These are phyloP conservation scores for Scaptomyza pallida DNA, from an alignment of 1,140 invertebrate species.

Conservation along the genomic window DNA sequence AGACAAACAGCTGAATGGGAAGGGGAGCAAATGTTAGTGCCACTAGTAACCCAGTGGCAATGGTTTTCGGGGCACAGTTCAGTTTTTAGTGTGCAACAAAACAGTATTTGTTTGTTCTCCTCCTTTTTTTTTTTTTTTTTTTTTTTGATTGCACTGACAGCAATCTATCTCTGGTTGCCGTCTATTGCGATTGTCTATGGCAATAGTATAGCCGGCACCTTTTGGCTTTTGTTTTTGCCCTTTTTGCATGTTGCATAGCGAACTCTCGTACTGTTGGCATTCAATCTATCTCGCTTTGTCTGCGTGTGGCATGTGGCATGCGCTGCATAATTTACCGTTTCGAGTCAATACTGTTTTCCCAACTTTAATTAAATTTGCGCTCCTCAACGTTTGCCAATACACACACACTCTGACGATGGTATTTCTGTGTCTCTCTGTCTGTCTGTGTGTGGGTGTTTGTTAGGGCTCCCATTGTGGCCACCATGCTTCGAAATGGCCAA, in stretches of 20 bases:
- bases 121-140: constrained; percentile 10
- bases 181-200: constrained; percentile 67
- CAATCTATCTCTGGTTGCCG: constrained; percentile 65
- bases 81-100: no score
- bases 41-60: not conserved
- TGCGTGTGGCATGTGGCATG: constrained; percentile 67
- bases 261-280: constrained; percentile 3
- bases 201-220: constrained; percentile 14
- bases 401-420: constrained; percentile 7
- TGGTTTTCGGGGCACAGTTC: not conserved
- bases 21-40: constrained; percentile 5
- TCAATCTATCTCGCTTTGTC: constrained; percentile 43
- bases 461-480: constrained; percentile 21
- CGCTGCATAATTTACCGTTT: constrained; percentile 78
- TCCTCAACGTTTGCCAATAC: constrained; percentile 54
- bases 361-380: constrained; percentile 81
- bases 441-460: constrained; percentile 1
- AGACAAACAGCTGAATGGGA: no score
- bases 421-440: constrained; percentile 3
- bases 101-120: no score
- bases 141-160: constrained; percentile 34
- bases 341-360: constrained; percentile 78
- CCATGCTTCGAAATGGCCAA: constrained; percentile 54
- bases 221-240: constrained; percentile 50
- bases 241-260: constrained; percentile 46